Conservation (phyloP, 2,797 vertebrate species). For the Rhinichthys osculus region DNA sequence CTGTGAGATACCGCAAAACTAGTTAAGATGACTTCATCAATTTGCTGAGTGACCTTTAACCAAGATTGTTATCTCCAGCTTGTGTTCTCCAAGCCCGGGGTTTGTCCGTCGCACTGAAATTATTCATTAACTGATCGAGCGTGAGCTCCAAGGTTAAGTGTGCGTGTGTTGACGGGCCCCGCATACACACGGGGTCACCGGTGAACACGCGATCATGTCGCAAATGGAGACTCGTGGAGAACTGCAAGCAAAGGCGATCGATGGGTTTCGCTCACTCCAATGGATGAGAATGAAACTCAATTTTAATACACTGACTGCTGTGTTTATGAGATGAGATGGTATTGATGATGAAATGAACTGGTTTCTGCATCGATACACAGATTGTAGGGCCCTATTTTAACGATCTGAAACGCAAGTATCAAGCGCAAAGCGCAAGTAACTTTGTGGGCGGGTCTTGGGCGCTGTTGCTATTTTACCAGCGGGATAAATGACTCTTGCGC, state of each 20-base stretch:
- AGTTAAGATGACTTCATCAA: conserved; percentile 80
- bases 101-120: conserved; percentile 22
- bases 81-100: neutral
- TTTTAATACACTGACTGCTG: conserved; percentile 76
- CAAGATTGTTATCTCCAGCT: conserved; percentile 61
- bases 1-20: conserved; percentile 67
- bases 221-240: conserved; percentile 50
- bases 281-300: conserved; percentile 71
- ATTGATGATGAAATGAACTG: conserved; percentile 66
- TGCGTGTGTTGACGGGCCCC: conserved; percentile 43
- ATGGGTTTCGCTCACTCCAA: conserved; percentile 66
- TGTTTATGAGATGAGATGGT: conserved; percentile 76
- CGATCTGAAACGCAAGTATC: no score
- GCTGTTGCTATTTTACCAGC: no score
- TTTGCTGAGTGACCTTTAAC: conserved; percentile 73
- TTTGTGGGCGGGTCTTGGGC: no score
- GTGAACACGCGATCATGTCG: conserved; percentile 13
- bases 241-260: conserved; percentile 68
- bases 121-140: conserved; percentile 41
- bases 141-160: conserved; percentile 72
- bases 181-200: conserved; percentile 55
- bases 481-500: no score
- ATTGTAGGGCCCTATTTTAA: neutral
- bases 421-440: no score
- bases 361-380: conserved; percentile 21